These are phyloP conservation scores for Agonopterix subpropinquella DNA, from an alignment of 2,888 invertebrate genomes.

Conservation along the genomic window DNA sequence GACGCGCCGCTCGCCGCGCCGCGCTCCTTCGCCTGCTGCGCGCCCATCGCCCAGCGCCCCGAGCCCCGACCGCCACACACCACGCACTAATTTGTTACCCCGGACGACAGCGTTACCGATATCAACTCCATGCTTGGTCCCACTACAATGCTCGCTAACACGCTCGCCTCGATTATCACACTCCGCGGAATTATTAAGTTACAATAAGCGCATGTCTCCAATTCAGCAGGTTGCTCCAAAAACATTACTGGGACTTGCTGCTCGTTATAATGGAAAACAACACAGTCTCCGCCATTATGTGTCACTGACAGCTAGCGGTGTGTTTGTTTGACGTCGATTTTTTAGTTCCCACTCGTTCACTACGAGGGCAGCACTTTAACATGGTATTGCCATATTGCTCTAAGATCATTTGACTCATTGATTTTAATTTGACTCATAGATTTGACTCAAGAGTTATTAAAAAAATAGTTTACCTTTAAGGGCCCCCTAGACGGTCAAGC, in stretches of 20 bases:
- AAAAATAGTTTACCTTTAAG: too few relatives aligned
- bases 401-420: too few relatives aligned
- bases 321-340: too few relatives aligned
- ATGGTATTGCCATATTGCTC: too few relatives aligned
- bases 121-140: constrained; percentile 28
- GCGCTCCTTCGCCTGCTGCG: constrained; percentile 95
- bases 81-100: constrained; percentile 32
- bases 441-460: too few relatives aligned
- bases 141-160: constrained; percentile 28
- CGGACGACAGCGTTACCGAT: constrained; percentile 40
- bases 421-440: too few relatives aligned
- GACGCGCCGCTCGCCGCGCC: constrained; percentile 83
- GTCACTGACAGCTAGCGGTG: constrained; percentile 7
- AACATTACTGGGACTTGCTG: background rate
- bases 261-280: constrained; percentile 39
- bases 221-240: background rate
- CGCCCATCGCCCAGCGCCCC: constrained; percentile 81
- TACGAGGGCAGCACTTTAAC: too few relatives aligned
- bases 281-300: constrained; percentile 65
- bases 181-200: background rate
- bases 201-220: constrained; percentile 1
- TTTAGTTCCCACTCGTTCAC: too few relatives aligned
- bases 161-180: constrained; percentile 1
- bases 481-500: too few relatives aligned
- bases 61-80: constrained; percentile 9